phyloP scores from a whole-genome alignment of 2,888 invertebrate species.

The Ramazzottius varieornatus region DNA sequence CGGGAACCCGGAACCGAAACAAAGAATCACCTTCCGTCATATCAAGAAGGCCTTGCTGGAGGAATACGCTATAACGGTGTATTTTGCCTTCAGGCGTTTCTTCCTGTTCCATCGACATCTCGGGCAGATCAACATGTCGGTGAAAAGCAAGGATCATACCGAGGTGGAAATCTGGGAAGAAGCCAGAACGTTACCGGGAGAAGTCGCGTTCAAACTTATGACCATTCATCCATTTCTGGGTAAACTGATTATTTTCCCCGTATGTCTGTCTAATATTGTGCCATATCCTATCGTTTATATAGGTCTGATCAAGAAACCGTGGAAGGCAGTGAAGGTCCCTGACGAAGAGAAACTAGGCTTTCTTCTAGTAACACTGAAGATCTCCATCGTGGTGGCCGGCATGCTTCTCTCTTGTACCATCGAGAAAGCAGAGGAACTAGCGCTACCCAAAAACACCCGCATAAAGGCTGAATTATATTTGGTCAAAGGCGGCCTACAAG shows the following conservation, averaged over 20 bases:
- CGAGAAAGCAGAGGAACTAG: background rate
- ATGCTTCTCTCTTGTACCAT: background rate
- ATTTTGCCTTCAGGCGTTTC: background rate
- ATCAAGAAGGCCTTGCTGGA: background rate
- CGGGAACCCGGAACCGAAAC: background rate
- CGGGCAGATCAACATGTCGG: background rate
- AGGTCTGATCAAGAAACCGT: background rate
- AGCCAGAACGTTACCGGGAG: background rate
- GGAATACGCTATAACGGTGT: background rate
- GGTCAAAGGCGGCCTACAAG: background rate
- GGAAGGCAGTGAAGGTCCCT: background rate
- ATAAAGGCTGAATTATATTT: background rate
- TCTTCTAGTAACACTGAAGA: background rate
- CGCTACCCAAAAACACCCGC: background rate
- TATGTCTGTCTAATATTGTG: background rate
- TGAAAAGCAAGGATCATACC: background rate
- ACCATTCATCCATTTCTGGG: background rate
- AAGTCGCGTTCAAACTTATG: background rate
- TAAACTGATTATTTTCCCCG: too few species aligned
- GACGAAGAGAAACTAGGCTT: background rate
- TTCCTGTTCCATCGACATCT: background rate
- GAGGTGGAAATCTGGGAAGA: background rate
- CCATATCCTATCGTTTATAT: background rate
- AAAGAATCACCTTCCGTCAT: background rate
- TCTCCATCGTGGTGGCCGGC: background rate